These are phyloP conservation scores for Sternotherus odoratus DNA, from an alignment of 2,797 vertebrate species.

Conservation along the genomic window DNA sequence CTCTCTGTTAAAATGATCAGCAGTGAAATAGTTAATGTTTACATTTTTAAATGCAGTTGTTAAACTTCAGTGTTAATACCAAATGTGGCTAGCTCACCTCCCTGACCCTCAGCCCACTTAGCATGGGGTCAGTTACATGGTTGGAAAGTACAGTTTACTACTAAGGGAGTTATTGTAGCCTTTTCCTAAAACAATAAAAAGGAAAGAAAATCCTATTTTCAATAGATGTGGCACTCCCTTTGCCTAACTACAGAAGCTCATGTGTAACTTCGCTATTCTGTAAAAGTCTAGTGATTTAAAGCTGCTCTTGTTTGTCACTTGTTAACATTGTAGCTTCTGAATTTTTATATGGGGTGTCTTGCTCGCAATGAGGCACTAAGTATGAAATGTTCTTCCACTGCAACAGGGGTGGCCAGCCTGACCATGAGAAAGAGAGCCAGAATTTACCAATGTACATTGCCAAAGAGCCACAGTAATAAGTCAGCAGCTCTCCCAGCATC, in stretches of 20 bases:
- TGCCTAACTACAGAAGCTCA: background rate
- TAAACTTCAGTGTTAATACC: background rate
- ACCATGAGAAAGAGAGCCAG: too few species aligned
- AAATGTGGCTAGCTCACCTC: background rate
- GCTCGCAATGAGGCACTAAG: background rate
- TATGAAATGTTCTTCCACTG: background rate
- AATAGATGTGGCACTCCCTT: background rate
- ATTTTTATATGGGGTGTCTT: background rate
- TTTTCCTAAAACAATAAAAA: background rate
- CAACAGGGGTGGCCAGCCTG: background rate
- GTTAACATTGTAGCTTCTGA: background rate
- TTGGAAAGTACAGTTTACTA: background rate
- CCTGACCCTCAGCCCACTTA: background rate
- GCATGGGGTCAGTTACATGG: background rate
- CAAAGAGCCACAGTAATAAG: too few species aligned
- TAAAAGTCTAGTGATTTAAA: background rate
- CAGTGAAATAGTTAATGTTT: background rate
- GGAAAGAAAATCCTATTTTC: background rate
- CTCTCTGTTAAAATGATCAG: background rate
- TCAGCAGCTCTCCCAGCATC: too few species aligned
- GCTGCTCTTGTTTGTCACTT: background rate
- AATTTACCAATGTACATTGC: too few species aligned
- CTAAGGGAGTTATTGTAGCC: background rate
- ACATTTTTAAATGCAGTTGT: background rate
- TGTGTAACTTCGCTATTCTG: background rate